phyloP scores from a whole-genome alignment of 2,888 invertebrate species.

The Schizaphis graminum region DNA sequence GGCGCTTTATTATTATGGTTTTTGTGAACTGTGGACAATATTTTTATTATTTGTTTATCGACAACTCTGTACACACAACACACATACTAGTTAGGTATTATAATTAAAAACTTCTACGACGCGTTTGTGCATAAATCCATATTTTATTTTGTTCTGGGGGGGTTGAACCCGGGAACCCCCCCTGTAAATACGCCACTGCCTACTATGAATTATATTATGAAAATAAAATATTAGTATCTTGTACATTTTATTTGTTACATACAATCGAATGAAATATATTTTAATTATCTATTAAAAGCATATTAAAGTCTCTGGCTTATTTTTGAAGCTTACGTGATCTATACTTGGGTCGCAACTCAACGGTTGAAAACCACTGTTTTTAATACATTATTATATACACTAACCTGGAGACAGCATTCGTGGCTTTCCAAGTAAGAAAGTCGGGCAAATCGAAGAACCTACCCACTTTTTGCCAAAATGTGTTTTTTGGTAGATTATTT shows the following conservation, averaged over 20 bases:
- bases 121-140: no score
- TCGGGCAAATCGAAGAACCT: slow-evolving; percentile 89
- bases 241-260: neutral
- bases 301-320: neutral
- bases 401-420: slow-evolving; percentile 79
- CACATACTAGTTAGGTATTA: no score
- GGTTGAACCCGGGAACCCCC: no score
- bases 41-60: no score
- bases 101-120: no score
- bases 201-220: no score
- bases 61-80: no score
- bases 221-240: neutral
- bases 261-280: neutral
- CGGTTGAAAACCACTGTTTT: neutral
- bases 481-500: slow-evolving; percentile 74
- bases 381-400: neutral
- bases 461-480: slow-evolving; percentile 80
- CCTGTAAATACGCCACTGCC: no score
- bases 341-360: neutral
- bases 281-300: neutral
- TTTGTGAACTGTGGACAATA: no score
- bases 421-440: slow-evolving; percentile 93
- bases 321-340: neutral
- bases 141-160: no score
- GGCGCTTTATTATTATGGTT: no score